Evolutionary conservation across 2,797 vertebrate species (phyloP), one percentile per base, ranked within the genome.

Genomic region (Eupleurogrammus muticus): DNA sequence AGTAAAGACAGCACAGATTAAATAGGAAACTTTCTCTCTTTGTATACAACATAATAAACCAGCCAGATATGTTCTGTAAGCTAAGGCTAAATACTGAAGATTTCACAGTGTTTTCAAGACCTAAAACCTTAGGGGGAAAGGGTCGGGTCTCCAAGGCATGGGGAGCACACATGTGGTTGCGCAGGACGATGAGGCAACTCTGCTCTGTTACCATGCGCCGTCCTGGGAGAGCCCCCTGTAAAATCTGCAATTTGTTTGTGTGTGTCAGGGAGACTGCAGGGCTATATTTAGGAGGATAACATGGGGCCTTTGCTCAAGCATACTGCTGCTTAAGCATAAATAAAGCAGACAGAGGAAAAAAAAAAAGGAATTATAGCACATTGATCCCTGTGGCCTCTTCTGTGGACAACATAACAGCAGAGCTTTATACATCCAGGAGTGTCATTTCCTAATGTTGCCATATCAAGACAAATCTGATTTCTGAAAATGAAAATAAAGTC

Each of bases 201-300:
- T 20, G 75, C 44, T 82, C 89, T 87, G 92, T 90, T 92, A 88
- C 90, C 62, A 83, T 86, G 86, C 84, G 77, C 83, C 81, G 88
- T 69, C 59, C 72, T 46, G 78, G 73, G 87, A 86, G 28, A 28
- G 28, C 74, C 70, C 66, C 16, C 36, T 42, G 61, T 53, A 81
- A 83, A 87, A 79, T 71, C 78, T 79, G 84, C 84, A 82, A 75
- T 19, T 72, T 73, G 77, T 83, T 77, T 80, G 82, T 87, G 75
- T 83, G 81, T 73, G 62, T 72, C 52, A 70, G 49, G 47, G 79
- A 76, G 73, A 81, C 75, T 57, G 85, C 68, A 24, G 48, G 55
- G 77, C 88, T 95, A 95, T 92, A 92, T 93, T 93, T 94, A 94
- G 93, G 78, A 71, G 34, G 36, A 81, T 70, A 81, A 85, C 88